Percentiles rank a stretch among this genome's conserved stretches.
Conservation (phyloP, 2,113 vertebrate genomes). For the Thryonomys swinderianus region DNA sequence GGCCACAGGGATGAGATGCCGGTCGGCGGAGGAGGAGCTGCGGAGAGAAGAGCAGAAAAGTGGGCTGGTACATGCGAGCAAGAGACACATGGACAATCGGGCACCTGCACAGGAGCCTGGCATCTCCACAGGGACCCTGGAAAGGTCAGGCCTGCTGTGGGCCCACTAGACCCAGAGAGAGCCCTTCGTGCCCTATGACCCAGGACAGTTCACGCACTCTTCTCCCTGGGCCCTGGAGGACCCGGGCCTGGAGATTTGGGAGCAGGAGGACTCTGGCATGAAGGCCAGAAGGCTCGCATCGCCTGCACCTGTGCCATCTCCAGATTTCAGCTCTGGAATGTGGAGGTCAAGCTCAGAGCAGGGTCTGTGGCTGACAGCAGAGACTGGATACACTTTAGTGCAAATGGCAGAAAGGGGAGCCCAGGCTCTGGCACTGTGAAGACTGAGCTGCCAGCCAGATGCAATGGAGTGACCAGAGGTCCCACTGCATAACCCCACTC, state of each 20-base stretch:
- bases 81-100: constrained; percentile 17
- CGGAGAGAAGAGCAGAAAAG: constrained; percentile 81
- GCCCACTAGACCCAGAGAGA: not conserved
- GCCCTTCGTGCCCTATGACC: fast-evolving
- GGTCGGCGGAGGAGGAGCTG: constrained; percentile 96
- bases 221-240: not conserved
- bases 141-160: constrained; percentile 31
- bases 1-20: constrained; percentile 99
- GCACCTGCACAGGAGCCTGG: constrained; percentile 39
- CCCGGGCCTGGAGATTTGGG: fast-evolving
- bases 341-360: fast-evolving
- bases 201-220: not conserved
- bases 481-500: not conserved
- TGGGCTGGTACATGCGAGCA: constrained; percentile 69
- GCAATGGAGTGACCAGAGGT: not conserved
- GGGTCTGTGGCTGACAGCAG: not conserved
- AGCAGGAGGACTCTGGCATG: fast-evolving
- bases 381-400: fast-evolving
- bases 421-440: not conserved
- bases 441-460: not conserved
- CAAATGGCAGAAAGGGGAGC: fast-evolving
- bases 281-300: fast-evolving
- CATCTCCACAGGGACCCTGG: not conserved
- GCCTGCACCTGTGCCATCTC: fast-evolving
- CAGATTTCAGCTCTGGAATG: not conserved